phyloP scores from a whole-genome alignment of 2,113 vertebrate species.

The Pangasianodon hypophthalmus region DNA sequence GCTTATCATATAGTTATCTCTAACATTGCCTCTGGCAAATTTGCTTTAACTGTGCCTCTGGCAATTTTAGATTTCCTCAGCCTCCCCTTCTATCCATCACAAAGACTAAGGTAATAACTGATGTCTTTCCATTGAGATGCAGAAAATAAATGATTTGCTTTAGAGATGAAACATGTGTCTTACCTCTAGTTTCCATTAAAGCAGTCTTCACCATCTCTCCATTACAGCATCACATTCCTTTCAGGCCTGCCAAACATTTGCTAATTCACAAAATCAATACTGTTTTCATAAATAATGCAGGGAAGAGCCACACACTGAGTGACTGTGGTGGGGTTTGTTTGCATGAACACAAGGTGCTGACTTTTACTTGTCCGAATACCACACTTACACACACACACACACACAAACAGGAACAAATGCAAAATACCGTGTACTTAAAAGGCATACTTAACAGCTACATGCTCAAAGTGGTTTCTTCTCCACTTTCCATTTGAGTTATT shows the following conservation, averaged over 20 bases:
- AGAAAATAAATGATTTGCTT: conserved; percentile 27
- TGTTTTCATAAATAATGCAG: conserved; percentile 69
- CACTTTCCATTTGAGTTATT: background rate
- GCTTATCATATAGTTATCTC: background rate
- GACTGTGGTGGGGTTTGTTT: conserved; percentile 52
- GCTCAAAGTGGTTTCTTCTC: background rate
- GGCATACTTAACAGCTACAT: background rate
- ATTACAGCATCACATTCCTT: conserved; percentile 37
- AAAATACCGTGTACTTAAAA: background rate
- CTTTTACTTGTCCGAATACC: conserved; percentile 37
- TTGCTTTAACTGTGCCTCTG: background rate
- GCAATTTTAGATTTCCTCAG: background rate
- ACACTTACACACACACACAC: conserved; percentile 10
- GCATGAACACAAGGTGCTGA: conserved; percentile 46
- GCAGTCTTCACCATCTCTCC: background rate
- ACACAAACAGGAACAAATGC: background rate
- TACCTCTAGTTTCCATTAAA: conserved; percentile 21
- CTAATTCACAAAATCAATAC: conserved; percentile 70
- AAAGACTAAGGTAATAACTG: conserved; percentile 8
- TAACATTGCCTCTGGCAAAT: background rate
- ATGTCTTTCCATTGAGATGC: conserved; percentile 25
- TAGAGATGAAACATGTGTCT: conserved; percentile 32
- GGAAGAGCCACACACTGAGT: conserved; percentile 48
- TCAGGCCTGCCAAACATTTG: conserved; percentile 59
- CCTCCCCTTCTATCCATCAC: background rate